Conservation (phyloP, 1,140 invertebrate species). For the Propsilocerus akamusi region DNA sequence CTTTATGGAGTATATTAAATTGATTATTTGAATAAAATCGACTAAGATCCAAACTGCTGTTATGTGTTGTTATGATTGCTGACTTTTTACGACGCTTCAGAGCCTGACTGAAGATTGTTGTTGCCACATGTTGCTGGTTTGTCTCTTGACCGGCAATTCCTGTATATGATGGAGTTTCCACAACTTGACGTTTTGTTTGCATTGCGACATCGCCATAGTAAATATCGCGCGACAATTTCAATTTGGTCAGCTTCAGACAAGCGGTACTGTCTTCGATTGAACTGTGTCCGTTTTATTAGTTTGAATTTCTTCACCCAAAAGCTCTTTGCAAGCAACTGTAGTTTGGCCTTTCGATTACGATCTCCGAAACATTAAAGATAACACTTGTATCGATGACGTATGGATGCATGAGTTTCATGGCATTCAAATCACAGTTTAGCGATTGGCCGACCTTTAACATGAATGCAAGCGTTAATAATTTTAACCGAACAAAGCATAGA, state of each 20-base stretch:
- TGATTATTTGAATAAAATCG: conserved; percentile 12
- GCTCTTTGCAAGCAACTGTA: conserved; percentile 53
- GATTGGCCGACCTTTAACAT: conserved; percentile 87
- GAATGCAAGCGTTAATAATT: too few species aligned
- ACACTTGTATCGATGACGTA: conserved; percentile 89
- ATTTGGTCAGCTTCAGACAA: conserved; percentile 66
- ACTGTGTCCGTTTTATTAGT: conserved; percentile 50
- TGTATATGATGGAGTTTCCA: too few species aligned
- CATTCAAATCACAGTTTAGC: conserved; percentile 70
- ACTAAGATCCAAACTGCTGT: conserved; percentile 34
- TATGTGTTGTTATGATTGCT: conserved; percentile 32
- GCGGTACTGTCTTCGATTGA: conserved; percentile 72
- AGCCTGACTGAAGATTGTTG: conserved; percentile 41
- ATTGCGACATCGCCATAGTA: conserved; percentile 55
- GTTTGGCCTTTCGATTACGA: conserved; percentile 52
- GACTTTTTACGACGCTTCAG: conserved; percentile 38
- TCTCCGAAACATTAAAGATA: conserved; percentile 76
- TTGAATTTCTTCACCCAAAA: conserved; percentile 69
- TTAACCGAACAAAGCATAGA: too few species aligned
- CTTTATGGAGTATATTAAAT: too few species aligned
- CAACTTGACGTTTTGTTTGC: conserved; percentile 23
- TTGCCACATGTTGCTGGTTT: conserved; percentile 31
- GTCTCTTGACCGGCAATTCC: conserved; percentile 22
- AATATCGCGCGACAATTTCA: conserved; percentile 61
- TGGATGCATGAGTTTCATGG: conserved; percentile 84